Base-by-base conservation (phyloP, 2,797 vertebrate genomes). In the Rhinichthys osculus region DNA sequence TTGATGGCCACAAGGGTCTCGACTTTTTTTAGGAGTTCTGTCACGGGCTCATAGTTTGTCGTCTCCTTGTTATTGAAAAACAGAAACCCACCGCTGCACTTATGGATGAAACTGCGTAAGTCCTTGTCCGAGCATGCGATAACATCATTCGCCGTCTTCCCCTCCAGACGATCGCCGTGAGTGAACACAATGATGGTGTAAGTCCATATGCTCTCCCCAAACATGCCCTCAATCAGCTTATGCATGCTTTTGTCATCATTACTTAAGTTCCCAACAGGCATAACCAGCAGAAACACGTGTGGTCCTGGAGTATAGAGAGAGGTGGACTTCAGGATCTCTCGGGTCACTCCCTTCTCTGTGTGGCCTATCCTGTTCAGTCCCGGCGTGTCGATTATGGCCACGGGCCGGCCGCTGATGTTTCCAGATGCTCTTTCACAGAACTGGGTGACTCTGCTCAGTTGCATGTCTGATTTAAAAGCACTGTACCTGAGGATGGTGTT, bases 141-240 rank as follows among this genome's bases (percentile, higher is more conserved):
- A 42, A 93, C 38, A 0, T 89, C 80, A 4, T 94, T 92, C 0
- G 92, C 90, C 0, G 84, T 88, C 87, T 93, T 92, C 0, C 82
- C 57, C 0, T 88, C 89, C 86, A 94, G 81, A 0, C 88, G 81
- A 71, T 94, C 93, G 0, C 92, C 92, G 0, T 93, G 91, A 30
- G 91, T 94, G 90, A 94, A 93, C 85, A 93, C 74, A 44, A 94
- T 90, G 0, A 94, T 91, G 83, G 92, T 94, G 90, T 91, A 92
- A 85, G 91, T 90, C 92, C 93, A 93, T 44, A 94, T 90, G 19
- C 62, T 88, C 0, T 87, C 83, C 5, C 94, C 92, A 80, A 94
- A 94, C 84, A 81, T 92, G 3, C 17, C 77, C 83, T 94, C 80
- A 0, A 93, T 94, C 86, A 93, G 74, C 1, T 19, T 83, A 38